These are phyloP conservation scores for mouse (Mus musculus) DNA, from an alignment of 2,113 vertebrate species.

Conservation along the genomic window GRCm39 chr5:82199501-82200000, in stretches of 20 bases:
- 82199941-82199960: not conserved
- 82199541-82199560: not conserved
- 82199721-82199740: not conserved
- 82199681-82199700: not conserved
- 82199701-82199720: not conserved
- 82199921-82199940: not conserved
- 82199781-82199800: not conserved
- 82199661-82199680: constrained; percentile 3
- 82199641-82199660: constrained; percentile 3
- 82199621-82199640: not conserved
- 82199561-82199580: not conserved
- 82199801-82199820: not conserved
- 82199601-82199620: not conserved
- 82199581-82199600: constrained; percentile 34
- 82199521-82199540: not conserved
- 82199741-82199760: not conserved
- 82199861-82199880: too few relatives aligned
- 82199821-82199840: not conserved
- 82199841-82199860: too few relatives aligned
- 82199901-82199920: not conserved
- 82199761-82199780: not conserved
- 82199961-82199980: not conserved
- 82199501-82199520: not conserved
- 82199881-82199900: too few relatives aligned
- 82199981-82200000: not conserved